Conservation (phyloP, 92 coral and sea anemone species). For the Chrysogorgia sp. region DNA sequence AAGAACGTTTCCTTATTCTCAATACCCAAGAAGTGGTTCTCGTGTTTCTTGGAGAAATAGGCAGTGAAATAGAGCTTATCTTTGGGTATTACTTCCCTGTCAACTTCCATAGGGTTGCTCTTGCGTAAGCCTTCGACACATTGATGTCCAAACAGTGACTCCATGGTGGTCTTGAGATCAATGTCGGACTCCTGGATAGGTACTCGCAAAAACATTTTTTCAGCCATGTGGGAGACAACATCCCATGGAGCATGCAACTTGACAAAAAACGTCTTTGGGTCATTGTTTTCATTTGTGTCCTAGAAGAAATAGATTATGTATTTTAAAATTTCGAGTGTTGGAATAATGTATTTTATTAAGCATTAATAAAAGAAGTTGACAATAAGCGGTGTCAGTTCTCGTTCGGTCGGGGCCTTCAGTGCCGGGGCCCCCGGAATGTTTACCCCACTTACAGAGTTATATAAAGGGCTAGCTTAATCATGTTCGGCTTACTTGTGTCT, state of each 20-base stretch:
- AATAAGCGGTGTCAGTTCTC: too few species aligned
- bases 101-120: constrained; percentile 73
- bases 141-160: constrained; percentile 53
- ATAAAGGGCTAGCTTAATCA: too few species aligned
- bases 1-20: constrained; percentile 81
- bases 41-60: constrained; percentile 73
- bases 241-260: constrained; percentile 84
- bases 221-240: constrained; percentile 68
- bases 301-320: not conserved
- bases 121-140: constrained; percentile 48
- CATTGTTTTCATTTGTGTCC: constrained; percentile 23
- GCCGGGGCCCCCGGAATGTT: too few species aligned
- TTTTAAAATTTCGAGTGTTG: not conserved
- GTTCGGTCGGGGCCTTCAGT: too few species aligned
- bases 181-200: constrained; percentile 81
- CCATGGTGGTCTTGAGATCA: constrained; percentile 59
- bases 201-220: constrained; percentile 69
- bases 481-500: too few species aligned
- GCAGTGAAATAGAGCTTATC: constrained; percentile 74
- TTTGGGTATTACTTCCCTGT: constrained; percentile 59
- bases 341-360: not conserved
- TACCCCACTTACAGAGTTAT: too few species aligned
- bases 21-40: constrained; percentile 61
- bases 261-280: constrained; percentile 50
- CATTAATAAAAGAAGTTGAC: not conserved